A percentile compares a stretch with the other conserved stretches of the same genome.
These are phyloP conservation scores for Xenopus petersii DNA, from an alignment of 2,797 vertebrate genomes.

Conservation along the genomic window DNA sequence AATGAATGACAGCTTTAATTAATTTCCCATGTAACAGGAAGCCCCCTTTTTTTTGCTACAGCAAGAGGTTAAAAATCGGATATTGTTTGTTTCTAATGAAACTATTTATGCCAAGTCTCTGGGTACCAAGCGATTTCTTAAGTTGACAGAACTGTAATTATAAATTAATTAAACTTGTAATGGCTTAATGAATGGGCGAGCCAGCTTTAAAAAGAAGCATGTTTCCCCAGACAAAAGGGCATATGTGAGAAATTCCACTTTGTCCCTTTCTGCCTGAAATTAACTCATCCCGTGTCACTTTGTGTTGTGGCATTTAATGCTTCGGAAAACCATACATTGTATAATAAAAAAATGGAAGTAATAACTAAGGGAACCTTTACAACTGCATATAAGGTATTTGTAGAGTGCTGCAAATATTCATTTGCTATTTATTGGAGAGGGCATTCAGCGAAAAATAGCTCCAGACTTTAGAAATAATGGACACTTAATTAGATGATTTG, in stretches of 20 bases:
- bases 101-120: not conserved
- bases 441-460: too few species aligned
- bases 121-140: conserved; percentile 12
- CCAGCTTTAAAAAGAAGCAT: conserved; percentile 21
- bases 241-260: conserved; percentile 10
- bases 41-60: not conserved
- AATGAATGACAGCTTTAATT: too few species aligned
- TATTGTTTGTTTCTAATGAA: not conserved
- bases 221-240: conserved; percentile 8
- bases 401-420: too few species aligned
- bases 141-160: conserved; percentile 40
- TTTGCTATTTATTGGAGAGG: too few species aligned
- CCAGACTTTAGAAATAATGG: too few species aligned
- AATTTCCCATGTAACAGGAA: too few species aligned
- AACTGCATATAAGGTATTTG: too few species aligned
- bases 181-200: conserved; percentile 29
- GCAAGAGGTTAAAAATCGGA: not conserved
- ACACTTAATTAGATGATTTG: too few species aligned
- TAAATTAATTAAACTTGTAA: conserved; percentile 41
- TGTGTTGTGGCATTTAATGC: conserved; percentile 23
- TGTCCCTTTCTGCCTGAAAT: conserved; percentile 5
- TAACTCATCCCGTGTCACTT: conserved; percentile 7
- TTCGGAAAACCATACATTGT: not conserved
- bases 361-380: too few species aligned
- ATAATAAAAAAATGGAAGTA: too few species aligned